Evolutionary conservation across 1,140 invertebrate genomes (phyloP).

Genomic region (Eciton burchellii): DNA sequence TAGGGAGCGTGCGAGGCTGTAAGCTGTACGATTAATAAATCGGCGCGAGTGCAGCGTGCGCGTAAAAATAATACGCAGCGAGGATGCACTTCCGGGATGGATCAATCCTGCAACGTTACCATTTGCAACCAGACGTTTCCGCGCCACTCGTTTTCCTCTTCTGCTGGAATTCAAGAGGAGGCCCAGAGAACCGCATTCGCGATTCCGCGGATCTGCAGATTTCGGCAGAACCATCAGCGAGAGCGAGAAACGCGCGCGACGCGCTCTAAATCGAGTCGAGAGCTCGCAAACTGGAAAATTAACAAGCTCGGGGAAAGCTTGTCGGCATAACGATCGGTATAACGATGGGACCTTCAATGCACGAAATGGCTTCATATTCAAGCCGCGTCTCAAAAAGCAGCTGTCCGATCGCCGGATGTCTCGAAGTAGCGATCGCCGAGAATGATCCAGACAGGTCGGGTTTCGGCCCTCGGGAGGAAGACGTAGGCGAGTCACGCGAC

Average conservation of each 20-base stretch:
- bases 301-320: constrained; percentile 2
- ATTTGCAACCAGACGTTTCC: background rate
- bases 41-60: background rate
- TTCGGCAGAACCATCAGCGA: too few species aligned
- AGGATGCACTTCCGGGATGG: background rate
- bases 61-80: background rate
- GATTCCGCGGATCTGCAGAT: background rate
- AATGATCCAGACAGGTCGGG: constrained; percentile 42
- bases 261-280: too few species aligned
- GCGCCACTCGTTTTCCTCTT: background rate
- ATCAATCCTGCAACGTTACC: constrained; percentile 35
- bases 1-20: background rate
- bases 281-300: background rate
- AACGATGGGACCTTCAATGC: too few species aligned
- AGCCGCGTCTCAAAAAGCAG: constrained; percentile 22
- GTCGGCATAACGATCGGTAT: background rate
- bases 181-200: background rate
- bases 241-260: too few species aligned
- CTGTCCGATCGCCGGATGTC: constrained; percentile 17
- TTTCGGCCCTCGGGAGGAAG: constrained; percentile 69
- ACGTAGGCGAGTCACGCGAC: constrained; percentile 71
- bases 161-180: background rate
- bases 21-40: constrained; percentile 46
- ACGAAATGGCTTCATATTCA: constrained; percentile 32
- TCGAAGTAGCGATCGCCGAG: constrained; percentile 26